Percentiles rank a stretch among this genome's conserved stretches.
Evolutionary conservation across 2,888 invertebrate species (phyloP).

Genomic region (Mesorhabditis spiculigera): DNA sequence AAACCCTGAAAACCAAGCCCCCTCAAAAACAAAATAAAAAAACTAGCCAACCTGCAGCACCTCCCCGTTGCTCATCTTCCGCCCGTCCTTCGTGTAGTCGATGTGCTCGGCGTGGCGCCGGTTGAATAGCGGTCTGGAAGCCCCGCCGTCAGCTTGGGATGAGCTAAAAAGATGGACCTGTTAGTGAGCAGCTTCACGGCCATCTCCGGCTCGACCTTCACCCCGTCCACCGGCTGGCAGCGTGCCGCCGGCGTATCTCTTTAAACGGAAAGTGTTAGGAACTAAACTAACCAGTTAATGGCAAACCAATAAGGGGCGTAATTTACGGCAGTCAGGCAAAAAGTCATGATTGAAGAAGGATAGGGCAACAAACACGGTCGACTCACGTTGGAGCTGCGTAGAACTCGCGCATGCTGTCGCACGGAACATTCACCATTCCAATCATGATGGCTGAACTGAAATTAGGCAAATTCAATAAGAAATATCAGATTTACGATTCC

Average conservation of each 20-base stretch:
- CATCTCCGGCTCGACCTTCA: neutral
- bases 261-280: conserved; percentile 7
- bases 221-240: conserved; percentile 5
- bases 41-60: conserved; percentile 16
- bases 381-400: conserved; percentile 36
- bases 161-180: conserved; percentile 2
- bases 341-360: no score
- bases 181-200: neutral
- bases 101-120: conserved; percentile 36
- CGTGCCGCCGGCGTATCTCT: neutral
- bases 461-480: neutral
- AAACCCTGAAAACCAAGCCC: no score
- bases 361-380: no score
- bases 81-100: conserved; percentile 43
- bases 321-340: neutral
- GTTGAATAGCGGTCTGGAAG: conserved; percentile 37
- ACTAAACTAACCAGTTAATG: conserved; percentile 3
- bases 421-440: conserved; percentile 53
- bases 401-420: conserved; percentile 46
- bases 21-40: no score
- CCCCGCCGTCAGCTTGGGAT: conserved; percentile 14
- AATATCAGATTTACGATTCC: neutral
- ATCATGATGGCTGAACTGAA: conserved; percentile 32
- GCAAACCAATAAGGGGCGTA: conserved; percentile 10
- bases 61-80: conserved; percentile 37